These are phyloP conservation scores for Channa striata DNA, from an alignment of 2,797 vertebrate genomes.

Conservation along the genomic window DNA sequence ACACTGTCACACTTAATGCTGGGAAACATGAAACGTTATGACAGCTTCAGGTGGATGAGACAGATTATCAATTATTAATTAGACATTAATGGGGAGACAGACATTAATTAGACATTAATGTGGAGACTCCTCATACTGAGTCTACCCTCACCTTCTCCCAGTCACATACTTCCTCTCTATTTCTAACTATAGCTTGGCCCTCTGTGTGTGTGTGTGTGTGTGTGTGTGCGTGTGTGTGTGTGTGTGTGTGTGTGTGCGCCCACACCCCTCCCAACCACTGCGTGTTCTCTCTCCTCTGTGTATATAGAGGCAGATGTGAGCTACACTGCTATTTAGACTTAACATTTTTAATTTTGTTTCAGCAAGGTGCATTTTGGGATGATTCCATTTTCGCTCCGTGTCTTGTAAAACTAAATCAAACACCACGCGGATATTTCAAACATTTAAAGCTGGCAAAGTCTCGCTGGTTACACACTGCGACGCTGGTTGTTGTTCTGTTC, in stretches of 20 bases:
- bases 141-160: slow-evolving; percentile 46
- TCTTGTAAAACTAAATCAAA: slow-evolving; percentile 34
- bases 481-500: slow-evolving; percentile 8
- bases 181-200: slow-evolving; percentile 50
- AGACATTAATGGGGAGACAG: slow-evolving; percentile 71
- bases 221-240: neutral
- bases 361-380: slow-evolving; percentile 29
- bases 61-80: slow-evolving; percentile 72
- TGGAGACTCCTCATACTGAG: slow-evolving; percentile 56
- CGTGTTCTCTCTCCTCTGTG: slow-evolving; percentile 32
- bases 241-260: neutral
- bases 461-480: neutral
- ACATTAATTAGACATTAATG: slow-evolving; percentile 79
- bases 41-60: slow-evolving; percentile 73
- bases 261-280: slow-evolving; percentile 20
- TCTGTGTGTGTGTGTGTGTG: neutral
- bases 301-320: slow-evolving; percentile 17
- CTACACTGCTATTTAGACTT: slow-evolving; percentile 19
- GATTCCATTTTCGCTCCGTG: neutral
- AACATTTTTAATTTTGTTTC: slow-evolving; percentile 14
- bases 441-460: neutral
- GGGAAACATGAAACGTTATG: slow-evolving; percentile 55
- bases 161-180: slow-evolving; percentile 47
- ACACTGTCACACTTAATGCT: slow-evolving; percentile 58
- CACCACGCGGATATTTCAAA: slow-evolving; percentile 7